Evolutionary conservation across 2,797 vertebrate genomes (phyloP).

Genomic region (Rhabdophis nuchalis): DNA sequence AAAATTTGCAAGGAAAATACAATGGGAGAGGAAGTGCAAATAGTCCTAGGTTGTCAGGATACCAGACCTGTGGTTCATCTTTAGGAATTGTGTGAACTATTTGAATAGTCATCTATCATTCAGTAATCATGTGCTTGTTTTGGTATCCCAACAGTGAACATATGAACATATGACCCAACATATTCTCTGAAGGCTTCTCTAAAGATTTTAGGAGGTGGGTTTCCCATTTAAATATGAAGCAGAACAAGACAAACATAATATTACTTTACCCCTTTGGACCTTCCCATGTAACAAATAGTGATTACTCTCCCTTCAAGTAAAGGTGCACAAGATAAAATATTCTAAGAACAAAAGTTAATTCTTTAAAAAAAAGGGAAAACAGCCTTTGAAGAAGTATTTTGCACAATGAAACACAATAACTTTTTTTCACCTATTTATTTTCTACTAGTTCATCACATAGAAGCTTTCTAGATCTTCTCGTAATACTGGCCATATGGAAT

Average conservation of each 20-base stretch:
- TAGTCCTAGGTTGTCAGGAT: background rate
- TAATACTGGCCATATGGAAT: constrained; percentile 18
- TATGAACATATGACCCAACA: too few relatives aligned
- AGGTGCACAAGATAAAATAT: background rate
- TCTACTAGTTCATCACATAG: background rate
- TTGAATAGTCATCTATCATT: background rate
- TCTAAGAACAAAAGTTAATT: background rate
- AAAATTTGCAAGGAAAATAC: background rate
- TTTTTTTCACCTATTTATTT: background rate
- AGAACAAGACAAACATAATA: too few relatives aligned
- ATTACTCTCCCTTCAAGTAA: background rate
- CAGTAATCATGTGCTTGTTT: background rate
- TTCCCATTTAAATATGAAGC: background rate
- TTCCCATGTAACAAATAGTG: background rate
- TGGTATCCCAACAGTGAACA: background rate
- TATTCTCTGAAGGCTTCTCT: background rate
- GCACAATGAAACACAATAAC: background rate
- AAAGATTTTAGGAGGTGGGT: background rate
- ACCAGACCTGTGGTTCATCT: background rate
- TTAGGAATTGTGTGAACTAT: background rate
- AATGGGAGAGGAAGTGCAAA: background rate
- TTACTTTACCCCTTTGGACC: background rate
- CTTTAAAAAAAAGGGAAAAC: background rate
- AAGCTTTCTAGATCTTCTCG: background rate
- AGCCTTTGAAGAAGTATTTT: background rate